Percentiles rank a stretch among this genome's conserved stretches.
Evolutionary conservation across 2,113 vertebrate species (phyloP).

Genomic region (Chionis minor): DNA sequence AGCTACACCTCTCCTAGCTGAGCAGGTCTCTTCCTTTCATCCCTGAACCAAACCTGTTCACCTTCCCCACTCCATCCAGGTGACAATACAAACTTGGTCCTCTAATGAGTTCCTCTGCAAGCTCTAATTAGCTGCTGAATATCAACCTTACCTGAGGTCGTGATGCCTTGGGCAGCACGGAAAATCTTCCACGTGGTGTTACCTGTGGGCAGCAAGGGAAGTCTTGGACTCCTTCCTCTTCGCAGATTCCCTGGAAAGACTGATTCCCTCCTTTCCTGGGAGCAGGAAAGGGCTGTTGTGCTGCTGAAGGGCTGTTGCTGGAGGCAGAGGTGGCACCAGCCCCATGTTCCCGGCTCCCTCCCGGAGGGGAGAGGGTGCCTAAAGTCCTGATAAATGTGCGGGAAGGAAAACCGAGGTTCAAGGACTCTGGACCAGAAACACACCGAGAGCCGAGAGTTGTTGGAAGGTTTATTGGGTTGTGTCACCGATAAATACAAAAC

Average conservation of each 20-base stretch:
- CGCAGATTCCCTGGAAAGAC: fast-evolving
- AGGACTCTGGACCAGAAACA: not conserved
- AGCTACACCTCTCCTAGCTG: not conserved
- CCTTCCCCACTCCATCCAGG: fast-evolving
- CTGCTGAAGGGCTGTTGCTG: fast-evolving
- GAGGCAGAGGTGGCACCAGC: not conserved
- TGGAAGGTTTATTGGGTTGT: conserved; percentile 69
- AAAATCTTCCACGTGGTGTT: fast-evolving
- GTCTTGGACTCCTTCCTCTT: not conserved
- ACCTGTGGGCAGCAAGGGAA: fast-evolving
- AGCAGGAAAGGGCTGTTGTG: not conserved
- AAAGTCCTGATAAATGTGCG: not conserved
- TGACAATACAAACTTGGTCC: fast-evolving
- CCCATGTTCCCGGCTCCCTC: fast-evolving
- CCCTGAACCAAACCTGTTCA: not conserved
- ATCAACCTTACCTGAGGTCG: not conserved
- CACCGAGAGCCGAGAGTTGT: not conserved
- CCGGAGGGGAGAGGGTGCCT: no score
- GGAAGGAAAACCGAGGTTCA: not conserved
- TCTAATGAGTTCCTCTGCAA: not conserved
- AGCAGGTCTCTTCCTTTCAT: not conserved
- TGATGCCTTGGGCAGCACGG: fast-evolving
- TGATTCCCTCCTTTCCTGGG: not conserved
- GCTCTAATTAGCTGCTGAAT: fast-evolving
- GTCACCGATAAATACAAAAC: conserved; percentile 40